Percentiles rank a stretch among this genome's conserved stretches.
Conservation (phyloP, 2,797 vertebrate species). For the Sebastolobus altivelis region DNA sequence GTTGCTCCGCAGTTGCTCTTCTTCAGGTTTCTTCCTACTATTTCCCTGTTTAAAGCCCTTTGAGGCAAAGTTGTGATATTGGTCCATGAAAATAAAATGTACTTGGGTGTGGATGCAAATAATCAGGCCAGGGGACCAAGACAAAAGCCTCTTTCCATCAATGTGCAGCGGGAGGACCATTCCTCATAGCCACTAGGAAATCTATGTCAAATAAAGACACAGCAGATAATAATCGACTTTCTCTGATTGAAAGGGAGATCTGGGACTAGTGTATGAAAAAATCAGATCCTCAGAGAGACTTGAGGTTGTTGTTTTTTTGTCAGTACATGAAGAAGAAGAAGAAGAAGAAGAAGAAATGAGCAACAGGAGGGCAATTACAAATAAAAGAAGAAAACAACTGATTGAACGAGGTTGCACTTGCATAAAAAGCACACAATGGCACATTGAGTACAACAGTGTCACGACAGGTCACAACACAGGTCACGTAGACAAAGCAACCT, state of each 20-base stretch:
- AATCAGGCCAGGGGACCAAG: constrained; percentile 19
- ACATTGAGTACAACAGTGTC: constrained; percentile 12
- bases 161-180: background rate
- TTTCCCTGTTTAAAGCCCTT: background rate
- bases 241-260: background rate
- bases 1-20: background rate
- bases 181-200: background rate
- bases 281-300: background rate
- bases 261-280: background rate
- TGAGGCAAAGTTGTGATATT: background rate
- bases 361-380: background rate
- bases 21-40: background rate
- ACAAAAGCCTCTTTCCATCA: constrained; percentile 18
- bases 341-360: background rate
- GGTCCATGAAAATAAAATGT: background rate
- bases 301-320: background rate
- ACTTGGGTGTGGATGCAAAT: constrained; percentile 15
- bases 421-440: constrained; percentile 5
- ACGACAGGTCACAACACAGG: background rate
- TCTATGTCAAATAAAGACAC: constrained; percentile 15
- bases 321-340: constrained; percentile 1
- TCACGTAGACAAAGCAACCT: constrained; percentile 6
- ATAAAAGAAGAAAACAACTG: background rate
- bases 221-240: constrained; percentile 24
- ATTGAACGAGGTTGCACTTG: background rate